Evolutionary conservation across 1,140 invertebrate genomes (phyloP).

Genomic region (Pseudoatta argentina): DNA sequence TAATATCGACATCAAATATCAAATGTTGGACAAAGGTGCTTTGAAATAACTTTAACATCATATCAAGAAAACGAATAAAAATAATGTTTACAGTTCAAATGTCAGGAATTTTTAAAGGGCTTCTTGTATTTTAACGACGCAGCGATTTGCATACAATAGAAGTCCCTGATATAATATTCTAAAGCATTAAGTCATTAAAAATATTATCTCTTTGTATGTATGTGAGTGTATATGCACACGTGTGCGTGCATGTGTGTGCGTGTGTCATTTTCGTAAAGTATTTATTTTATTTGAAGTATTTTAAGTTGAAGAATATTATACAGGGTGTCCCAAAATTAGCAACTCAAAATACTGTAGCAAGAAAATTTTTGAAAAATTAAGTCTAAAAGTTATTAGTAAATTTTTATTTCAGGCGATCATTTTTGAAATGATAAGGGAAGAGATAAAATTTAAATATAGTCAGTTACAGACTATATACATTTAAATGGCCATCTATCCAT

Average conservation of each 20-base stretch:
- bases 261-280: not conserved
- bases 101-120: conserved; percentile 20
- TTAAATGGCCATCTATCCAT: too few species aligned
- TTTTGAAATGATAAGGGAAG: too few species aligned
- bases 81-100: not conserved
- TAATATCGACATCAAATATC: conserved; percentile 27
- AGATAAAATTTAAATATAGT: too few species aligned
- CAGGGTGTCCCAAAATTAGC: too few species aligned
- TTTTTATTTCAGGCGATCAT: too few species aligned
- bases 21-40: not conserved
- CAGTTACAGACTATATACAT: too few species aligned
- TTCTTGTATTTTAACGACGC: conserved; percentile 23
- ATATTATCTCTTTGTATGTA: not conserved
- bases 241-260: too few species aligned
- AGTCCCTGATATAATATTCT: conserved; percentile 14
- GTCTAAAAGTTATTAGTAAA: too few species aligned
- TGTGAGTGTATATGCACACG: not conserved
- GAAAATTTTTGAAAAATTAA: too few species aligned
- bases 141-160: not conserved
- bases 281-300: conserved; percentile 4
- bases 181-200: conserved; percentile 11
- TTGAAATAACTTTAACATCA: conserved; percentile 6
- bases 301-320: not conserved
- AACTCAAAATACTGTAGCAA: too few species aligned
- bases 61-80: not conserved